Evolutionary conservation across 2,888 invertebrate species (phyloP).

Genomic region (Drosophila dives): DNA sequence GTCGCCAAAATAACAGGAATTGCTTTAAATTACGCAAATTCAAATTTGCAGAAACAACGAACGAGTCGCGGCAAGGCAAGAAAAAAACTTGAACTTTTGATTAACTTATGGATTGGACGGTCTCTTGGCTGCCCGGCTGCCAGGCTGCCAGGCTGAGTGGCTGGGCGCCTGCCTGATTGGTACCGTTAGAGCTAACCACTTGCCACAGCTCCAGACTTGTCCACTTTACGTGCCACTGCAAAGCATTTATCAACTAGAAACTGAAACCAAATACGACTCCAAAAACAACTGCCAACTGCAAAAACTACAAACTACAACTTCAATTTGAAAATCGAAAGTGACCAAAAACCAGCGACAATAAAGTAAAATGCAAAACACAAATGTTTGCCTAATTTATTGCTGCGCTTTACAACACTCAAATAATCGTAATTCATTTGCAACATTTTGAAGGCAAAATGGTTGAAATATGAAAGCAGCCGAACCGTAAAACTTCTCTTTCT

Average conservation of each 20-base stretch:
- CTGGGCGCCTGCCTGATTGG: conserved; percentile 23
- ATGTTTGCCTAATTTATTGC: conserved; percentile 45
- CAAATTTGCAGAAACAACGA: conserved; percentile 37
- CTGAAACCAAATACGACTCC: conserved; percentile 30
- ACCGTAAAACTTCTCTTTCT: not conserved
- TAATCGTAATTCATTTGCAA: not conserved
- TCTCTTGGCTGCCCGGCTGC: not conserved
- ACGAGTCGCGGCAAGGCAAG: conserved; percentile 15
- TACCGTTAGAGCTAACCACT: conserved; percentile 51
- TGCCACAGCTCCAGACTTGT: conserved; percentile 54
- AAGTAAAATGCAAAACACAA: conserved; percentile 54
- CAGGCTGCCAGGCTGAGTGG: conserved; percentile 1
- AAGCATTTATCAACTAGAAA: conserved; percentile 61
- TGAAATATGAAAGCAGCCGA: not conserved
- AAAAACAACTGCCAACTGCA: conserved; percentile 14
- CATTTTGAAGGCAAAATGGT: not conserved
- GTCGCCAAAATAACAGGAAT: conserved; percentile 74
- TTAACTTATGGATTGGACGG: conserved; percentile 69
- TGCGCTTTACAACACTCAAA: conserved; percentile 17
- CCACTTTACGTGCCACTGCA: conserved; percentile 63
- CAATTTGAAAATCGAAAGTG: conserved; percentile 68
- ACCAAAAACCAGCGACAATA: conserved; percentile 64
- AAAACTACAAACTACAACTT: conserved; percentile 17
- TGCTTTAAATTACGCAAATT: conserved; percentile 78
- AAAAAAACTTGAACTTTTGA: conserved; percentile 73